Conservation (phyloP, 2,888 invertebrate genomes). For the Notocelia uddmanniana region DNA sequence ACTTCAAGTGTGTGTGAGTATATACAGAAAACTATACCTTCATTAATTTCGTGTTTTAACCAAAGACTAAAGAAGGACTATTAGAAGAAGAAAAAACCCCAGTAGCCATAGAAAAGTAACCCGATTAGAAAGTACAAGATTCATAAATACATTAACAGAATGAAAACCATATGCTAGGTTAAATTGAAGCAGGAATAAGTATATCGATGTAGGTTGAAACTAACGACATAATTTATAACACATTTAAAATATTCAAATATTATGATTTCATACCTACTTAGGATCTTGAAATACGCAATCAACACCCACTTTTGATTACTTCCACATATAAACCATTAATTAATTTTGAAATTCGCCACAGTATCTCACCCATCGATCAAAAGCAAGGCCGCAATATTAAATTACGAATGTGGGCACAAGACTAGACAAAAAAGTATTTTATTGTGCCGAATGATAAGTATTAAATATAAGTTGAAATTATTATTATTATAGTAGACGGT, state of each 20-base stretch:
- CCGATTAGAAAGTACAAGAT: too few species aligned
- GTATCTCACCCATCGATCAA: constrained; percentile 53
- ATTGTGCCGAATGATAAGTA: constrained; percentile 33
- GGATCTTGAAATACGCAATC: constrained; percentile 49
- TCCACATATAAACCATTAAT: constrained; percentile 46
- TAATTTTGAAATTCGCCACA: constrained; percentile 58
- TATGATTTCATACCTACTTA: constrained; percentile 42
- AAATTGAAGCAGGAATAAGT: too few species aligned
- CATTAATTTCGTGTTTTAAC: too few species aligned
- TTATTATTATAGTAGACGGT: not conserved
- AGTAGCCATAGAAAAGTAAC: too few species aligned
- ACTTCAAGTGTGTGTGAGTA: too few species aligned
- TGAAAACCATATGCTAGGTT: too few species aligned
- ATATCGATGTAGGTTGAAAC: not conserved
- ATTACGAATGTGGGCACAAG: constrained; percentile 45
- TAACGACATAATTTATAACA: not conserved
- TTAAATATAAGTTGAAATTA: constrained; percentile 29
- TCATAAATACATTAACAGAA: too few species aligned
- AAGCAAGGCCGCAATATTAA: constrained; percentile 54
- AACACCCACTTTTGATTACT: constrained; percentile 45
- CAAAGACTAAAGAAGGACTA: too few species aligned
- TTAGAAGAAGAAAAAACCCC: too few species aligned
- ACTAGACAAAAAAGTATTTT: constrained; percentile 32
- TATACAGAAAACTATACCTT: too few species aligned
- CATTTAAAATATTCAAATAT: not conserved